phyloP scores from a whole-genome alignment of 2,113 vertebrate species.

The Carassius auratus region DNA sequence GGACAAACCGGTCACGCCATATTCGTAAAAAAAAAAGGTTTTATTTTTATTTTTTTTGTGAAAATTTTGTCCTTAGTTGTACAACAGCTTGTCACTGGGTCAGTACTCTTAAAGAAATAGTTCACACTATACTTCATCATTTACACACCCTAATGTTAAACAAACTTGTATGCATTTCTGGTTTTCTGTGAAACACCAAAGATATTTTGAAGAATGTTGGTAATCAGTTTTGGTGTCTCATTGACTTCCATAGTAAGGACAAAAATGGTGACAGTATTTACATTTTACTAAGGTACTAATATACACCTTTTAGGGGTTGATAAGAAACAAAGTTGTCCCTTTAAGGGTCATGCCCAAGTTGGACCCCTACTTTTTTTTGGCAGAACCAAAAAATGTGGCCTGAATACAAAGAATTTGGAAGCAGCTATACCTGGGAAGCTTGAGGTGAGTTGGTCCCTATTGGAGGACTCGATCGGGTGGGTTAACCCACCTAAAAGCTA shows the following conservation, averaged over 20 bases:
- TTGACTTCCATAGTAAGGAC: neutral
- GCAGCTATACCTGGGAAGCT: neutral
- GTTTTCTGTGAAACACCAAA: neutral
- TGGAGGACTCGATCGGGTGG: slow-evolving; percentile 38
- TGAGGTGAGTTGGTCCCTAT: neutral
- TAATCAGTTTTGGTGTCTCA: neutral
- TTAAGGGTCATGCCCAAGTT: neutral
- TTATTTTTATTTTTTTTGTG: no score
- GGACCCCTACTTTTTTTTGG: neutral
- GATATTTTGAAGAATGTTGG: neutral
- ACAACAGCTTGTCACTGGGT: neutral
- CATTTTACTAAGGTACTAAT: neutral
- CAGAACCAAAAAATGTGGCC: neutral
- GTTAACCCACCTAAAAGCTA: slow-evolving; percentile 76
- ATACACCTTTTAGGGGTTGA: neutral
- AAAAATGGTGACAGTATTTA: no score
- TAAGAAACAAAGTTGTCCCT: neutral
- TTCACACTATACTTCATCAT: neutral
- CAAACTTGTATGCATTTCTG: neutral
- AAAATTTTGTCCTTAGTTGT: no score
- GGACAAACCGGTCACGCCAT: neutral
- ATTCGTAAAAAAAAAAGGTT: neutral
- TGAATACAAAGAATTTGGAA: neutral
- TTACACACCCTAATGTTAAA: neutral
- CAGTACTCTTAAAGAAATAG: neutral